These are phyloP conservation scores for Sceloporus tristichus DNA, from an alignment of 2,113 vertebrate genomes.

Conservation along the genomic window DNA sequence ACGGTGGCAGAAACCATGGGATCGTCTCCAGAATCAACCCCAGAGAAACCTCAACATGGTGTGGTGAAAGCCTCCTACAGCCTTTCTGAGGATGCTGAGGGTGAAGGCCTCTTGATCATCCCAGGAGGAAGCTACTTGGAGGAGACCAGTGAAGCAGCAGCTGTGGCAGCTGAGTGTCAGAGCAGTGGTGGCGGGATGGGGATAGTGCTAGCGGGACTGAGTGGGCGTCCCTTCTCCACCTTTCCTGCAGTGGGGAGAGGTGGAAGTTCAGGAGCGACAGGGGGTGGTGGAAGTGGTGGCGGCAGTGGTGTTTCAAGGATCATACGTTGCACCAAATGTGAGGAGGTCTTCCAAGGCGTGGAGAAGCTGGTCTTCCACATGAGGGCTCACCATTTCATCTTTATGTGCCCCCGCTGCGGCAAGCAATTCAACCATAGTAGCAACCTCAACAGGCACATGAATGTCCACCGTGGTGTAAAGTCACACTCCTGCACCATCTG, in stretches of 20 bases:
- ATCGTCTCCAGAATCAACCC: conserved; percentile 21
- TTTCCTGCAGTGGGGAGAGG: conserved; percentile 52
- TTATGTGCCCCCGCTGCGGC: conserved; percentile 93
- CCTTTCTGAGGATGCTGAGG: conserved; percentile 70
- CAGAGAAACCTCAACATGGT: conserved; percentile 58
- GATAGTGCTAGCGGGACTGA: conserved; percentile 61
- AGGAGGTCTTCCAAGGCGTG: conserved; percentile 86
- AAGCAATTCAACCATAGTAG: conserved; percentile 93
- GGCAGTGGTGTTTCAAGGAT: conserved; percentile 57
- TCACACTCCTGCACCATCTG: conserved; percentile 90
- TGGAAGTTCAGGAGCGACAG: conserved; percentile 44
- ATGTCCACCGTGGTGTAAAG: conserved; percentile 88
- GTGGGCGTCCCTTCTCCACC: conserved; percentile 48
- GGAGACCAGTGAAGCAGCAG: conserved; percentile 68
- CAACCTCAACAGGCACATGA: conserved; percentile 94
- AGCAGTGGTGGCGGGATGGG: conserved; percentile 60
- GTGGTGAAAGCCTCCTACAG: conserved; percentile 79
- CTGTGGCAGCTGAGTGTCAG: conserved; percentile 59
- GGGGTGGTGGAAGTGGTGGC: conserved; percentile 33
- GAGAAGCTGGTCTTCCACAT: conserved; percentile 89
- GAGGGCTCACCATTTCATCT: conserved; percentile 88
- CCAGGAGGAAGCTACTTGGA: conserved; percentile 68
- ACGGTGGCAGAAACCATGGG: conserved; percentile 39
- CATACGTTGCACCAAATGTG: conserved; percentile 87
- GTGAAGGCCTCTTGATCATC: conserved; percentile 73